These are phyloP conservation scores for Poeciliopsis occidentalis DNA, from an alignment of 2,113 vertebrate genomes.

Conservation along the genomic window DNA sequence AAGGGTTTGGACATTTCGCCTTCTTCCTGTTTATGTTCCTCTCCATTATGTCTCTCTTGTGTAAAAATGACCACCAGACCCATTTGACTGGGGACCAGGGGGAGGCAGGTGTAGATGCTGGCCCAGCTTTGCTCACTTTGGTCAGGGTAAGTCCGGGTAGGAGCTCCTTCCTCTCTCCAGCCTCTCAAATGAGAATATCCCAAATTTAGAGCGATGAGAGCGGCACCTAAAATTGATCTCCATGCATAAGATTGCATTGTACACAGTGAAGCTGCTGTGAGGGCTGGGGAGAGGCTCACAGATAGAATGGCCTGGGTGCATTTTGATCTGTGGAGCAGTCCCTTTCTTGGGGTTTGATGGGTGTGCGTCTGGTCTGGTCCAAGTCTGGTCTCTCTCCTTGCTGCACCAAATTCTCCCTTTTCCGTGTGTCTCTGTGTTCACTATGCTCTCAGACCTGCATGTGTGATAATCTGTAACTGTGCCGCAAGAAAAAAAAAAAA, in stretches of 20 bases:
- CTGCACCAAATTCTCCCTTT: conserved; percentile 59
- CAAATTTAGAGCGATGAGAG: not conserved
- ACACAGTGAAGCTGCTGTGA: conserved; percentile 30
- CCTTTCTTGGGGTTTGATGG: conserved; percentile 59
- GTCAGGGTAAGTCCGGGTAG: conserved; percentile 70
- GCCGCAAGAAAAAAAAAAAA: conserved; percentile 31
- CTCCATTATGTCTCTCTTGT: conserved; percentile 70
- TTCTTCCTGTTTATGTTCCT: conserved; percentile 69
- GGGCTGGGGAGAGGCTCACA: conserved; percentile 76
- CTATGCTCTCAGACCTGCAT: conserved; percentile 73
- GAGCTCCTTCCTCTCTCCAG: conserved; percentile 76
- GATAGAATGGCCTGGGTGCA: conserved; percentile 74
- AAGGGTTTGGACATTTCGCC: conserved; percentile 74
- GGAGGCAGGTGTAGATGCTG: conserved; percentile 66
- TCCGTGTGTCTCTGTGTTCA: conserved; percentile 72
- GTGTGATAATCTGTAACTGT: conserved; percentile 69
- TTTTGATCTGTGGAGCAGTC: conserved; percentile 78
- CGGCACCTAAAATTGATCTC: conserved; percentile 16
- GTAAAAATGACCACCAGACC: conserved; percentile 68
- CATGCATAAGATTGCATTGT: not conserved
- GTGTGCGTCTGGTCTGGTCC: conserved; percentile 70
- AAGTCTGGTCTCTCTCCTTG: conserved; percentile 55
- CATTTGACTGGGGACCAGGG: conserved; percentile 69
- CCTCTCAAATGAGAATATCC: conserved; percentile 30
- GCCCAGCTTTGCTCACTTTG: conserved; percentile 70